These are phyloP conservation scores for Scolopax mira DNA, from an alignment of 2,113 vertebrate species.

Conservation along the genomic window DNA sequence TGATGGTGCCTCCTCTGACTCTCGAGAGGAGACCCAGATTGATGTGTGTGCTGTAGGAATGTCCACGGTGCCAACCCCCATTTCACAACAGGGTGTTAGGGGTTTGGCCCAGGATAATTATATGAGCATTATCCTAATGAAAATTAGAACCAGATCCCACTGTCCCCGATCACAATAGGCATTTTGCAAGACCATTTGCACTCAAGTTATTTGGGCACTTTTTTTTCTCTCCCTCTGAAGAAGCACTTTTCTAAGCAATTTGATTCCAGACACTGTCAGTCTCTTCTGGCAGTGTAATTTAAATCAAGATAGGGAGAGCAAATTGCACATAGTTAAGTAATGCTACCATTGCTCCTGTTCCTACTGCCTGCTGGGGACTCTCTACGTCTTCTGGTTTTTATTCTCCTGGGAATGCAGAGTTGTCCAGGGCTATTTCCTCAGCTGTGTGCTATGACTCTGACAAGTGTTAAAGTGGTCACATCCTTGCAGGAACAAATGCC, in stretches of 20 bases:
- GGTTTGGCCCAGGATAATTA: not conserved
- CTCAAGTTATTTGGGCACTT: not conserved
- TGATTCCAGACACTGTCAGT: conserved; percentile 56
- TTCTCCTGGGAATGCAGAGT: not conserved
- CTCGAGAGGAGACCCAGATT: not conserved
- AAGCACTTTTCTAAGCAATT: conserved; percentile 52
- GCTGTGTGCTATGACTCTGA: not conserved
- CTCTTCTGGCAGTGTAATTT: conserved; percentile 60
- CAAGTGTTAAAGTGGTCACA: not conserved
- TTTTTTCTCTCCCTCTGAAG: conserved; percentile 29
- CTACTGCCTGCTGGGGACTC: conserved; percentile 33
- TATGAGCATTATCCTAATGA: conserved; percentile 12
- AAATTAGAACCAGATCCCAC: not conserved
- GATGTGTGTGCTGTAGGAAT: not conserved
- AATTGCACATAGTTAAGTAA: conserved; percentile 58
- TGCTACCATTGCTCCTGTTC: conserved; percentile 16
- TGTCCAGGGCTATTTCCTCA: conserved; percentile 7
- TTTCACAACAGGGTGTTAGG: not conserved
- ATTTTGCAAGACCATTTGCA: conserved; percentile 32
- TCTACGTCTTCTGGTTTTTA: conserved; percentile 2
- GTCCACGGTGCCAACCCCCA: not conserved
- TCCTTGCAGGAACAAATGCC: not conserved
- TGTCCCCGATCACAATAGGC: not conserved
- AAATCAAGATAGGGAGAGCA: conserved; percentile 59
- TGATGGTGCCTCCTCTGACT: not conserved